phyloP scores from a whole-genome alignment of 2,113 vertebrate genomes.

The Sander lucioperca region DNA sequence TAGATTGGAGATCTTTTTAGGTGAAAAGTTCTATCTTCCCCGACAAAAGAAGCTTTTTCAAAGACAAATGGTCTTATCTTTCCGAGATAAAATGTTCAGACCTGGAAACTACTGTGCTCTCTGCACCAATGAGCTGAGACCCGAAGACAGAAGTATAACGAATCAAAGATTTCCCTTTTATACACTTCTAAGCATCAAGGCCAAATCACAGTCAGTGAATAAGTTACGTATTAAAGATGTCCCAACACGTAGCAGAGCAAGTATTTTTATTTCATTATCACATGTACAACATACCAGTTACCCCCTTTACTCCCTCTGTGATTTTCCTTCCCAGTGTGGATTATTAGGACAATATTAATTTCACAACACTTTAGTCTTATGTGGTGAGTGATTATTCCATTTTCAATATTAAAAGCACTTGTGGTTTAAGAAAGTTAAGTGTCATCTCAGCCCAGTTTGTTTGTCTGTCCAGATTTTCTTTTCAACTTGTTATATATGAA shows the following conservation, averaged over 20 bases:
- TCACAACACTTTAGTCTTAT: slow-evolving; percentile 67
- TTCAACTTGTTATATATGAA: slow-evolving; percentile 36
- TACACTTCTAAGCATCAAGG: not conserved
- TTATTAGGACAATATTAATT: slow-evolving; percentile 65
- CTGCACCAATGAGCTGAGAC: slow-evolving; percentile 21
- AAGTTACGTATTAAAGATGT: slow-evolving; percentile 38
- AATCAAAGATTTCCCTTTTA: slow-evolving; percentile 10
- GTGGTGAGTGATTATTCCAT: slow-evolving; percentile 57
- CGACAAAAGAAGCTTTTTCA: not conserved
- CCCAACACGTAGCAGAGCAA: slow-evolving; percentile 50
- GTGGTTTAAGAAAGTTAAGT: slow-evolving; percentile 73
- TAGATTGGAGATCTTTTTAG: not conserved
- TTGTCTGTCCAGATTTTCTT: slow-evolving; percentile 48
- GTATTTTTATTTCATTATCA: slow-evolving; percentile 70
- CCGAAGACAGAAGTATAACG: not conserved
- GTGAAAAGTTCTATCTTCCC: not conserved
- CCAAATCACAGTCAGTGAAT: not conserved
- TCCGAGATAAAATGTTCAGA: slow-evolving; percentile 8
- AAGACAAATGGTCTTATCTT: slow-evolving; percentile 22
- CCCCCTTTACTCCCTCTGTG: slow-evolving; percentile 34
- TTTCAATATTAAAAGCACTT: slow-evolving; percentile 78
- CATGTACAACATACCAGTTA: slow-evolving; percentile 72
- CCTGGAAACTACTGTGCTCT: slow-evolving; percentile 4
- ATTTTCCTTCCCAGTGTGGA: slow-evolving; percentile 33
- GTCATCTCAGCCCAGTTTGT: slow-evolving; percentile 49